phyloP scores from a whole-genome alignment of 2,797 vertebrate genomes.

The Rhinichthys osculus region DNA sequence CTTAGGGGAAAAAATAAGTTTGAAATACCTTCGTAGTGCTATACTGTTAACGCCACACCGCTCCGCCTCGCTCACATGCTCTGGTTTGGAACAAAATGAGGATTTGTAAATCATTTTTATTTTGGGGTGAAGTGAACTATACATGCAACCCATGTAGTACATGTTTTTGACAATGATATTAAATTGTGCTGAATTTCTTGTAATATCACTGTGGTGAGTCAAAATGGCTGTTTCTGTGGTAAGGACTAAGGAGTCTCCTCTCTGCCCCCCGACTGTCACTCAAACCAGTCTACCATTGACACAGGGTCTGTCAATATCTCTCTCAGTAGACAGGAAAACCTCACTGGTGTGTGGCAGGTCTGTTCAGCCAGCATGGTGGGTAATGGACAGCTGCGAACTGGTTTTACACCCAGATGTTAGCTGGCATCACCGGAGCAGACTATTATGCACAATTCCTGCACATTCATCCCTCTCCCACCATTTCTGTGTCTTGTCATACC shows the following conservation, averaged over 20 bases:
- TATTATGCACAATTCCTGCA: not conserved
- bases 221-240: conserved; percentile 32
- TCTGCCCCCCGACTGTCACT: not conserved
- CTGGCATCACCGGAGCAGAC: not conserved
- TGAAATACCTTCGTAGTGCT: too few relatives aligned
- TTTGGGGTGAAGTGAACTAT: not conserved
- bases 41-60: too few relatives aligned
- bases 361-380: not conserved
- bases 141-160: not conserved
- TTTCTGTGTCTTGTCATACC: conserved; percentile 20
- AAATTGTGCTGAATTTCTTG: not conserved
- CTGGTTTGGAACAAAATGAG: not conserved
- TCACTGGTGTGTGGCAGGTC: conserved; percentile 50
- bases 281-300: not conserved
- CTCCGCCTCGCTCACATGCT: not conserved
- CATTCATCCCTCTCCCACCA: not conserved
- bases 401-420: conserved; percentile 44
- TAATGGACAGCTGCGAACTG: conserved; percentile 41
- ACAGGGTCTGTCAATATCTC: not conserved
- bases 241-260: conserved; percentile 1
- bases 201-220: not conserved
- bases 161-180: not conserved
- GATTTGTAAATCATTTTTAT: not conserved
- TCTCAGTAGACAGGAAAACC: not conserved
- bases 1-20: too few relatives aligned